Percentiles rank a stretch among this genome's conserved stretches.
These are phyloP conservation scores for Verasper variegatus DNA, from an alignment of 2,113 vertebrate genomes.

Conservation along the genomic window DNA sequence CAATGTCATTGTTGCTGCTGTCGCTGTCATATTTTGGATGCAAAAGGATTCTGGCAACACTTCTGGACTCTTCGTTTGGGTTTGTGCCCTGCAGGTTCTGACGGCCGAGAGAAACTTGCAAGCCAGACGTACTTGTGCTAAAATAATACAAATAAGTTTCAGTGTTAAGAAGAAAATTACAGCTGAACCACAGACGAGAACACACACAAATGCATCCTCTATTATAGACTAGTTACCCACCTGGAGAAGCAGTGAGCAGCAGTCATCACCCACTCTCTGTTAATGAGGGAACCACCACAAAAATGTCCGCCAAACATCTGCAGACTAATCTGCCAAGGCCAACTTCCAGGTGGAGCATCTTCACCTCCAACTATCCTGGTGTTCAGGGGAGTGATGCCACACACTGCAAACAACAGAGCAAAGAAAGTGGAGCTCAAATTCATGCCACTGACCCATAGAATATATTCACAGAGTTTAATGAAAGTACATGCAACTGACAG, in stretches of 20 bases:
- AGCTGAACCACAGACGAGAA: background rate
- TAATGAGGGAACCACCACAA: slow-evolving; percentile 81
- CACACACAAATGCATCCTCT: rapidly evolving
- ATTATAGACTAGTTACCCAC: background rate
- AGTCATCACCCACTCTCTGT: slow-evolving; percentile 77
- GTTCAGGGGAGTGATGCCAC: slow-evolving; percentile 60
- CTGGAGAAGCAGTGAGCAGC: slow-evolving; percentile 79
- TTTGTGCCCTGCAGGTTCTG: slow-evolving; percentile 7
- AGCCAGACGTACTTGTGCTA: background rate
- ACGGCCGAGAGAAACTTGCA: slow-evolving; percentile 21
- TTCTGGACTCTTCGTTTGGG: slow-evolving; percentile 36
- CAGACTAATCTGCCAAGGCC: slow-evolving; percentile 83
- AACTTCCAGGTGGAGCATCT: slow-evolving; percentile 59
- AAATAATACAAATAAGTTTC: background rate
- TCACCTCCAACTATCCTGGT: slow-evolving; percentile 78
- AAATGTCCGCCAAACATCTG: slow-evolving; percentile 50
- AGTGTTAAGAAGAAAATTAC: rapidly evolving
- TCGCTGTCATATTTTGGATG: slow-evolving; percentile 66
- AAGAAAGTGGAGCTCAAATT: background rate
- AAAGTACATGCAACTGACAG: no score
- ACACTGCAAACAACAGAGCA: background rate
- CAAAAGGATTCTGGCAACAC: slow-evolving; percentile 42
- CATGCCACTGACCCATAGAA: background rate
- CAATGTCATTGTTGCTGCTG: slow-evolving; percentile 80
- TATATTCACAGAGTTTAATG: no score